Evolutionary conservation across 2,888 invertebrate species (phyloP).

Genomic region (Minunthozetes semirufus): DNA sequence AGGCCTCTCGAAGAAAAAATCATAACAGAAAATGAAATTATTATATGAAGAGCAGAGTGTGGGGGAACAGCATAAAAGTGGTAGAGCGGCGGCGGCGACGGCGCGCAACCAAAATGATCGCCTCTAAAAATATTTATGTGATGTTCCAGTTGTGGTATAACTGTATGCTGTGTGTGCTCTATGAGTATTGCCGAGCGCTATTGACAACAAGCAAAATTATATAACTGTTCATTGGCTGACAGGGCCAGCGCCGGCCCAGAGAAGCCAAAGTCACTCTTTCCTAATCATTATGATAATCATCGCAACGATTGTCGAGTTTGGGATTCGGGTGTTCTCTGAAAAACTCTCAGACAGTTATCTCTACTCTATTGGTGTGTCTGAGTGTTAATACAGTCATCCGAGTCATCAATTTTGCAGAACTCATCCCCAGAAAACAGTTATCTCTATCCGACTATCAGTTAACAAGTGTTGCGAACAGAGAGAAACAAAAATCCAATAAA

Average conservation of each 20-base stretch:
- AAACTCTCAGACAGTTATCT: neutral
- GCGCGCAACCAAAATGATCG: too few species aligned
- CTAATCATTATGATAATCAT: conserved; percentile 30
- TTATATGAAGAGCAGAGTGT: too few species aligned
- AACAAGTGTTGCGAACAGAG: neutral
- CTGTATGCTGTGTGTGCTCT: neutral
- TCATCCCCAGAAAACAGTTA: neutral
- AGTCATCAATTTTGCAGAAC: conserved; percentile 12
- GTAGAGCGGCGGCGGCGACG: too few species aligned
- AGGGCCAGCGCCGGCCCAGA: conserved; percentile 16
- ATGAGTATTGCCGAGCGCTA: neutral
- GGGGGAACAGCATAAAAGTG: too few species aligned
- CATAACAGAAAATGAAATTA: too few species aligned
- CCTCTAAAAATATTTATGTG: conserved; percentile 9
- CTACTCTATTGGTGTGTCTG: too few species aligned
- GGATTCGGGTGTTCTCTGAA: too few species aligned
- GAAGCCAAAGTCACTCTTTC: neutral
- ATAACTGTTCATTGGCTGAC: conserved; percentile 21
- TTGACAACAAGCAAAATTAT: conserved; percentile 1
- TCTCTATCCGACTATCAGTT: neutral
- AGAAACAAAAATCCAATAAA: neutral
- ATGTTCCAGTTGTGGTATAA: neutral
- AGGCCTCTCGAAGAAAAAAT: too few species aligned
- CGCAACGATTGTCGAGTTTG: neutral
- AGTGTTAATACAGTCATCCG: neutral